phyloP scores from a whole-genome alignment of 2,797 vertebrate genomes.

The Necrosyrtes monachus region DNA sequence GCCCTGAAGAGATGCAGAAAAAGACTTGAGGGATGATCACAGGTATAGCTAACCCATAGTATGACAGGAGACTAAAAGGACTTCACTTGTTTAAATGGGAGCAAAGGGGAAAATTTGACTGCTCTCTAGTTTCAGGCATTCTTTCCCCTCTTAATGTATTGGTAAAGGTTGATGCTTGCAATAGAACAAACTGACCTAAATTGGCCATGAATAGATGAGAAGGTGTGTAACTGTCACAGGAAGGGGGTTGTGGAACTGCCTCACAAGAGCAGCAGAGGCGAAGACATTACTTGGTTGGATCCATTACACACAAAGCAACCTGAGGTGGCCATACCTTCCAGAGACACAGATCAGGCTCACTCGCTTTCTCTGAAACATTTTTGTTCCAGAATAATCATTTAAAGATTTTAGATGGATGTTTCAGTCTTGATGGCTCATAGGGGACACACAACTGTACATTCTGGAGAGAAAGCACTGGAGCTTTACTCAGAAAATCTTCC shows the following conservation, averaged over 20 bases:
- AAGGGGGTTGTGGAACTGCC: neutral
- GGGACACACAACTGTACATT: neutral
- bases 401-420: neutral
- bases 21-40: neutral
- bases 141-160: neutral
- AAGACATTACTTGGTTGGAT: neutral
- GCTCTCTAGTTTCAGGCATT: neutral
- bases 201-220: neutral
- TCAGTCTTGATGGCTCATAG: neutral
- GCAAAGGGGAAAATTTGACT: neutral
- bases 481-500: neutral
- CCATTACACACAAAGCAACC: neutral
- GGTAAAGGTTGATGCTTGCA: neutral
- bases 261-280: neutral
- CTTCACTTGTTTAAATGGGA: neutral
- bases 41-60: neutral
- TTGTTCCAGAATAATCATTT: neutral
- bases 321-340: neutral
- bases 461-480: neutral
- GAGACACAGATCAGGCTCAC: neutral
- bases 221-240: neutral
- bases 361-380: neutral
- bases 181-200: neutral
- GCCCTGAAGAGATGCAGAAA: neutral
- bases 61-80: neutral